Percentiles rank a stretch among this genome's conserved stretches.
Evolutionary conservation across 1,140 invertebrate genomes (phyloP).

Genomic region (Eufriesea mexicana): DNA sequence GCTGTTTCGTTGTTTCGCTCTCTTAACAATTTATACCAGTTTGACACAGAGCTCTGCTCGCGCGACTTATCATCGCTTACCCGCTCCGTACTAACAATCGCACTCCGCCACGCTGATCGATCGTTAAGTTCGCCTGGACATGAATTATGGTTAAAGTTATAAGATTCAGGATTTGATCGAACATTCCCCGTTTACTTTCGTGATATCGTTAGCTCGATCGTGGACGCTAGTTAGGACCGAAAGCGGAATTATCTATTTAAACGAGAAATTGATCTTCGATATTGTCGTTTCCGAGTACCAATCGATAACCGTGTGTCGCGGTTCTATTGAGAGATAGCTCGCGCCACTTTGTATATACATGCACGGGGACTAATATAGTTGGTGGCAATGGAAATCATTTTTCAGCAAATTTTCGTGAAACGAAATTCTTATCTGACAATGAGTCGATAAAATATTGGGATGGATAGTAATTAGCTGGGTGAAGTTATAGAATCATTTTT

Average conservation of each 20-base stretch:
- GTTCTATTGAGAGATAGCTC: background rate
- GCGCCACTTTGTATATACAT: background rate
- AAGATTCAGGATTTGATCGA: slow-evolving; percentile 35
- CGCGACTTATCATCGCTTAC: slow-evolving; percentile 29
- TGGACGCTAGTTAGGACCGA: slow-evolving; percentile 5
- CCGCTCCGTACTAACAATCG: background rate
- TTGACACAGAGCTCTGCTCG: slow-evolving; percentile 7
- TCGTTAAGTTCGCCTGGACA: slow-evolving; percentile 25
- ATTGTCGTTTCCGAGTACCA: slow-evolving; percentile 14
- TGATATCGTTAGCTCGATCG: slow-evolving; percentile 34
- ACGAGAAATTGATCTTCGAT: slow-evolving; percentile 23
- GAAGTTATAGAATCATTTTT: no score
- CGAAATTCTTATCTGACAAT: background rate
- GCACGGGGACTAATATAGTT: background rate
- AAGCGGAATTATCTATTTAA: slow-evolving; percentile 23
- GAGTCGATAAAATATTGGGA: no score
- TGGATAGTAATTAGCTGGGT: no score
- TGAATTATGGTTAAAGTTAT: slow-evolving; percentile 54
- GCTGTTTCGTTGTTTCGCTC: slow-evolving; percentile 4
- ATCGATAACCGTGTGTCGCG: background rate
- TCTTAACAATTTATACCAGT: slow-evolving; percentile 35
- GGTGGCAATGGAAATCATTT: background rate
- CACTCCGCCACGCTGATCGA: slow-evolving; percentile 24
- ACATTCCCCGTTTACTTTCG: slow-evolving; percentile 8
- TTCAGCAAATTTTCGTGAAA: background rate